These are phyloP conservation scores for Heteromormyrus szaboi DNA, from an alignment of 2,797 vertebrate species.

Conservation along the genomic window DNA sequence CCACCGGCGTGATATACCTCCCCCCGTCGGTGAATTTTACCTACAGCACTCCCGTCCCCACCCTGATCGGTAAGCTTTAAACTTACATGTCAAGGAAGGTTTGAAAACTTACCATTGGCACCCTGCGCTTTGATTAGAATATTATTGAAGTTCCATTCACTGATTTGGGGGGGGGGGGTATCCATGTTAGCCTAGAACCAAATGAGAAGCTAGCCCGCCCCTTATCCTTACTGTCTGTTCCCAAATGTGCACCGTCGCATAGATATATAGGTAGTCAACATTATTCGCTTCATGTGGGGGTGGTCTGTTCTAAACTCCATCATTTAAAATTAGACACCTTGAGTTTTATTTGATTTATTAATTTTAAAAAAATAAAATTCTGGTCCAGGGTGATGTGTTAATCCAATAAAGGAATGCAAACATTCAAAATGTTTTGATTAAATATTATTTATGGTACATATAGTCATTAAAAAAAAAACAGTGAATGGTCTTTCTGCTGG, in stretches of 20 bases:
- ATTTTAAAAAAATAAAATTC: not conserved
- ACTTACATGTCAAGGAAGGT: no score
- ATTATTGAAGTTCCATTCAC: not conserved
- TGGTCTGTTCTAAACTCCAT: not conserved
- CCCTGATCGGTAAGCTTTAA: not conserved
- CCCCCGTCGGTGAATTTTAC: not conserved
- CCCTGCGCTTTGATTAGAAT: not conserved
- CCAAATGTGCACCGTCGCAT: not conserved
- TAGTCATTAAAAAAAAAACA: not conserved
- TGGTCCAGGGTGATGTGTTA: not conserved
- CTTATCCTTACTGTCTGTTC: not conserved
- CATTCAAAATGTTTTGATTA: not conserved
- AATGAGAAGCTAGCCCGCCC: not conserved
- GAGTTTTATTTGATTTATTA: not conserved
- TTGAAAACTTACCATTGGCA: not conserved
- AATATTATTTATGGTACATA: conserved; percentile 13
- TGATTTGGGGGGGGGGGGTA: no score
- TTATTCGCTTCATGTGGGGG: not conserved
- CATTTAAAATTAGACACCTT: not conserved
- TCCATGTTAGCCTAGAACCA: not conserved
- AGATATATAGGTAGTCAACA: not conserved
- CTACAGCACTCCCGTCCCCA: not conserved
- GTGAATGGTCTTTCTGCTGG: not conserved
- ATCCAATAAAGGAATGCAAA: not conserved
- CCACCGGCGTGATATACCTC: not conserved